Evolutionary conservation across 1,140 invertebrate species (phyloP), one percentile per base, ranked within the genome.

Genomic region (Pseudomyrmex concolor): DNA sequence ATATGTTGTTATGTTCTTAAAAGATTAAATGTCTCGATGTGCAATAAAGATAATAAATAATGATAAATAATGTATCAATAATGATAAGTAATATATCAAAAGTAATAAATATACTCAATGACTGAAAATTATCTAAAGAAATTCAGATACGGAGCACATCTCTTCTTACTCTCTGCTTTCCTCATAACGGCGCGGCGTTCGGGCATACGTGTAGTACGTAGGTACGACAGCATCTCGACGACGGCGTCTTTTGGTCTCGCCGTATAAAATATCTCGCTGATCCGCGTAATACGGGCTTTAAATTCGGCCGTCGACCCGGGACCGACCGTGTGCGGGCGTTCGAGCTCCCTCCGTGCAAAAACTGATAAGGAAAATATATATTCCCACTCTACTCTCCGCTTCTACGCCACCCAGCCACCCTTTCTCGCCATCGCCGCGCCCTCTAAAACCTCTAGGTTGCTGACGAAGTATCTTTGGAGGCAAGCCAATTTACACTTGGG

Each of bases 361-460:
- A 86, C 84, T 84, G 87, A 89, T 88, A 89, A 86, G 76, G 67
- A 62, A 86, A 84, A 86, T 81, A 86, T 88, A 86, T 88, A 88
- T 86, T 73, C 81, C 50, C 59, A 88, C 80, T 87, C 25, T 71
- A 80, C 73, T 84, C 73, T 84, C 51, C 83, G 66, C 82, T 87
- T 80, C 62, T 50, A 67, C 13, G 54, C 50, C 66, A 19, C 66
- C 67, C 25, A 80, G 48, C 60, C 17, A 17, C 59, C 57, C 57
- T 57, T 22, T 62, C 67, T n/a, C 45, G 22, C 54, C 71, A 15
- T 34, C 72, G 17, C 19, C 45, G 34, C 34, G 5, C 77, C 45
- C 55, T 84, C 45, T 73, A 81, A 73, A 43, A 64, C 62, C 17
- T 45, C 51, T 34, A 7, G 57, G 19, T n/a, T 70, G 87, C 88